Percentiles rank a stretch among this genome's conserved stretches.
These are phyloP conservation scores for Salticus scenicus DNA, from an alignment of 2,888 invertebrate genomes.

Conservation along the genomic window DNA sequence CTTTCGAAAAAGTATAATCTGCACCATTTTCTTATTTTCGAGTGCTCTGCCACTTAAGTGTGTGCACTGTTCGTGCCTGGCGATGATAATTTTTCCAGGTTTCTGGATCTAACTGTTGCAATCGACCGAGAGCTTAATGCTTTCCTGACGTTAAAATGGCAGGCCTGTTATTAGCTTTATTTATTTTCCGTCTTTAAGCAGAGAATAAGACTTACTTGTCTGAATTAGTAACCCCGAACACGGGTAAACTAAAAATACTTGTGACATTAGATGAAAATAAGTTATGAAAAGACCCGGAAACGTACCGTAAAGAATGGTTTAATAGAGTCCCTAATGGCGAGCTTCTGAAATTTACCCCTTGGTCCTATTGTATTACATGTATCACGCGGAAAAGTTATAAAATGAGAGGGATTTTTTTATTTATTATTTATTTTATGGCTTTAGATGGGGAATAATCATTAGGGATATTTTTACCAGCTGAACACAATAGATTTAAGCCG, in stretches of 20 bases:
- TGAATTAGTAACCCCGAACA: background rate
- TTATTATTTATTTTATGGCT: too few relatives aligned
- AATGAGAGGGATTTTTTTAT: too few relatives aligned
- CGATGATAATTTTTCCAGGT: background rate
- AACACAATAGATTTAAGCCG: too few relatives aligned
- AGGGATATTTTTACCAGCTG: too few relatives aligned
- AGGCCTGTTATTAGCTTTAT: conserved; percentile 8
- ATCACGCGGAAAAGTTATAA: too few relatives aligned
- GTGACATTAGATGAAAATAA: background rate
- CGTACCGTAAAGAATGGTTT: background rate
- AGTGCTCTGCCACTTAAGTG: background rate
- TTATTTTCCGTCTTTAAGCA: background rate
- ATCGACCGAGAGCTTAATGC: background rate
- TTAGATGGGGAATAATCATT: too few relatives aligned
- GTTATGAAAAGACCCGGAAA: background rate
- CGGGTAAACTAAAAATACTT: background rate
- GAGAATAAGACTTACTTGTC: background rate
- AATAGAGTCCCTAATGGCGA: background rate
- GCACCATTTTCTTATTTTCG: background rate
- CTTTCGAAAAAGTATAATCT: background rate
- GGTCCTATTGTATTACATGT: too few relatives aligned
- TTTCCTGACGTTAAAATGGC: background rate
- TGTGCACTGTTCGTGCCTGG: background rate
- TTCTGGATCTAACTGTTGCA: background rate
- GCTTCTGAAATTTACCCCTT: too few relatives aligned